These are phyloP conservation scores for Bathynomus jamesi DNA, from an alignment of 1,140 invertebrate species.

Conservation along the genomic window DNA sequence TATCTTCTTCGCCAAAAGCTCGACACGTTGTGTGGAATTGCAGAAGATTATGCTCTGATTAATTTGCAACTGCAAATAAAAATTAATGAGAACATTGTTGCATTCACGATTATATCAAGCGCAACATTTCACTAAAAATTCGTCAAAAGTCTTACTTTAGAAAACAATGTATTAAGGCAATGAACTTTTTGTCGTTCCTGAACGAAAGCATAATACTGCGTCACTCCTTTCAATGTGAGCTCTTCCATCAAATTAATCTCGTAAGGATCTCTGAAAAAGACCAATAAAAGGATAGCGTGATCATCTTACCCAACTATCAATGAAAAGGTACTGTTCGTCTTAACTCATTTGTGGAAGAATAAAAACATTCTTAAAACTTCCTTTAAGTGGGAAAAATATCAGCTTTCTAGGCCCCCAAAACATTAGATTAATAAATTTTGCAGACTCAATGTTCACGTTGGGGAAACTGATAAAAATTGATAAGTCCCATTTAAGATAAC, in stretches of 20 bases:
- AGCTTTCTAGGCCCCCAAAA: too few relatives aligned
- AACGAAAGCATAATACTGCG: slow-evolving; percentile 99
- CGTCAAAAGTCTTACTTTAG: slow-evolving; percentile 62
- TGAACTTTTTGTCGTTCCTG: slow-evolving; percentile 99
- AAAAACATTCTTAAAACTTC: too few relatives aligned
- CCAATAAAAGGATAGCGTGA: too few relatives aligned
- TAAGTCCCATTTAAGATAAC: too few relatives aligned
- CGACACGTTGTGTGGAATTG: slow-evolving; percentile 98
- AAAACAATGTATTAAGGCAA: slow-evolving; percentile 98
- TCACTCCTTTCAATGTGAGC: slow-evolving; percentile 96
- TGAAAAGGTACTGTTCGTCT: too few relatives aligned
- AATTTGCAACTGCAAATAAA: slow-evolving; percentile 74
- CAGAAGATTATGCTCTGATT: slow-evolving; percentile 99
- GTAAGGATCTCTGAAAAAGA: slow-evolving; percentile 56
- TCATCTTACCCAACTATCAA: too few relatives aligned
- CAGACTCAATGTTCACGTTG: too few relatives aligned
- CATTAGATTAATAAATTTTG: too few relatives aligned
- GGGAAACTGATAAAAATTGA: too few relatives aligned
- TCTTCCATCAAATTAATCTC: slow-evolving; percentile 99
- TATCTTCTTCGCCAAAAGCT: slow-evolving; percentile 97
- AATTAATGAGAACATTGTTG: background rate
- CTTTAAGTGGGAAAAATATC: too few relatives aligned
- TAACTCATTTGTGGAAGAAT: too few relatives aligned
- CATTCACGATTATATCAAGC: background rate
- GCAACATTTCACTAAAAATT: background rate